phyloP scores from a whole-genome alignment of 2,888 invertebrate species.

The Trichopoda pennipes region DNA sequence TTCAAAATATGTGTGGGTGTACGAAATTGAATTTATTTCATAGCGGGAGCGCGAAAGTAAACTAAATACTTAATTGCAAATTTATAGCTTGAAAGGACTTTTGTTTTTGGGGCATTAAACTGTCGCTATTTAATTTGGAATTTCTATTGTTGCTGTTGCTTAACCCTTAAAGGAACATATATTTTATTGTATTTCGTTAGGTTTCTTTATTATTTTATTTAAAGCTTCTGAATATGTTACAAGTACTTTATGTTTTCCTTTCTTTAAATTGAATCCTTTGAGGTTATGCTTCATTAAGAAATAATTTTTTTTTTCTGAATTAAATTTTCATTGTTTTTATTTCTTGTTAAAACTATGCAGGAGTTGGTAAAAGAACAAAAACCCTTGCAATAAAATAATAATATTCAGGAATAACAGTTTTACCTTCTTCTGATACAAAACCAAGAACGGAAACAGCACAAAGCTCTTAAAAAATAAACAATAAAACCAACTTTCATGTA shows the following conservation, averaged over 20 bases:
- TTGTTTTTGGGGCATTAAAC: background rate
- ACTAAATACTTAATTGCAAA: slow-evolving; percentile 17
- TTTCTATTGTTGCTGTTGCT: background rate
- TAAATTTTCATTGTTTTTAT: slow-evolving; percentile 55
- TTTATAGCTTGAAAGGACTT: slow-evolving; percentile 22
- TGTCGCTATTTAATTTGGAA: background rate
- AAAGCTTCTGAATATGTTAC: slow-evolving; percentile 51
- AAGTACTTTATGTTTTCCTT: slow-evolving; percentile 34
- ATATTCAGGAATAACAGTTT: slow-evolving; percentile 15
- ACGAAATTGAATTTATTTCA: background rate
- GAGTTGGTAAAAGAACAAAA: slow-evolving; percentile 35
- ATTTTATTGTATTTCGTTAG: background rate
- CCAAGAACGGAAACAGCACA: slow-evolving; percentile 17
- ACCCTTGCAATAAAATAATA: slow-evolving; percentile 21
- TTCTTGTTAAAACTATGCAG: slow-evolving; percentile 34
- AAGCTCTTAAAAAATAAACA: background rate
- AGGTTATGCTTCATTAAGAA: slow-evolving; percentile 10
- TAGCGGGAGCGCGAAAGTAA: background rate
- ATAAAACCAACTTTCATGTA: background rate
- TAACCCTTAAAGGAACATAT: background rate
- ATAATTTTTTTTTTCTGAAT: slow-evolving; percentile 20
- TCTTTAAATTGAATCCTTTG: slow-evolving; percentile 16
- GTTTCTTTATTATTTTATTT: slow-evolving; percentile 18
- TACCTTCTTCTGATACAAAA: slow-evolving; percentile 14
- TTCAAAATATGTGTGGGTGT: background rate